Evolutionary conservation across 2,888 invertebrate genomes (phyloP), one percentile per base, ranked within the genome.

Genomic region (Pristionchus arcanus): DNA sequence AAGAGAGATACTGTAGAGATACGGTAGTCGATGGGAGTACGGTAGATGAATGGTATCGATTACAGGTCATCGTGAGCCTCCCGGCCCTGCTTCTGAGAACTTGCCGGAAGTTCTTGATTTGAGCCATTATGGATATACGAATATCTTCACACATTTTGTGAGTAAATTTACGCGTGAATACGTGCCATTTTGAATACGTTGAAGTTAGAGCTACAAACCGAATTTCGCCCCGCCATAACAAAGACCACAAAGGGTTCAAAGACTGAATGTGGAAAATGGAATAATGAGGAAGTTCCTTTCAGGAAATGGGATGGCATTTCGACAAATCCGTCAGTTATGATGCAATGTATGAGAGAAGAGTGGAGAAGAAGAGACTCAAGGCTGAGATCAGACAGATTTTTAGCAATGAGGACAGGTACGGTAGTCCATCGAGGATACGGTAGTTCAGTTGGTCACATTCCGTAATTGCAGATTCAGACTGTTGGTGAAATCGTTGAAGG

Each of bases 1-100:
- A 31, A 71, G 42, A 2, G 74, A 42, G n/a, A n/a, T 77, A 77
- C 77, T 77, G 77, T 77, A 77, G 42, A n/a, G 25, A 21, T 42
- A 77, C 77, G 37, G 42, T 77, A 77, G 77, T 19, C 19, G 59
- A 25, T 19, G 42, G n/a, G 9, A 77, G 21, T 77, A 49, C 49
- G 25, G 42, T 77, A 77, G 77, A 34, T 25, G 25, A 42, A 42
- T 25, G 34, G 19, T 7, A 77, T 77, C 42, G 77, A 77, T 77
- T 77, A n/a, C 21, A 77, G 77, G 77, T 5, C 1, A 37, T 77
- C 15, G 21, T 19, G 7, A 15, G 5, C 77, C 77, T 2, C 77
- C 77, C 0, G 77, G 77, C 2, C 25, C 42, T 2, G 77, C 77
- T 7, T 77, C 77, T 0, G 42, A 37, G 21, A 7, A 15, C 1